These are phyloP conservation scores for Drosophila nigrodunni DNA, from an alignment of 1,140 invertebrate genomes.

Conservation along the genomic window DNA sequence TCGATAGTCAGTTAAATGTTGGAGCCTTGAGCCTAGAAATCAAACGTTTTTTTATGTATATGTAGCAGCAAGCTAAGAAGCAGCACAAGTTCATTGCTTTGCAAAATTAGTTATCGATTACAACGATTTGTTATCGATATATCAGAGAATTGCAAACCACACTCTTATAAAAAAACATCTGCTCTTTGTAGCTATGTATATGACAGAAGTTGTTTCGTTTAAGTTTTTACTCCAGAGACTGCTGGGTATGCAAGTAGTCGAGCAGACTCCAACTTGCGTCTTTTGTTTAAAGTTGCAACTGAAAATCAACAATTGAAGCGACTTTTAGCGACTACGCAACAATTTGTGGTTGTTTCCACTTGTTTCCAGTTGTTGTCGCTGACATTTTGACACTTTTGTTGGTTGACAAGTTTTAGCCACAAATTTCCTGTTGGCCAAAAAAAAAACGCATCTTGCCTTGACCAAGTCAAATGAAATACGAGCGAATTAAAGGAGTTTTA, in stretches of 20 bases:
- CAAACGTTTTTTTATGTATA: no score
- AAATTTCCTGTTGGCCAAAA: conserved; percentile 11
- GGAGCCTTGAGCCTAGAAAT: no score
- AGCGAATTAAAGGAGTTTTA: neutral
- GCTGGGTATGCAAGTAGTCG: neutral
- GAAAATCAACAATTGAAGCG: conserved; percentile 7
- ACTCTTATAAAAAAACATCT: no score
- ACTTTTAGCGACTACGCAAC: conserved; percentile 32
- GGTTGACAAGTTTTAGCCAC: conserved; percentile 16
- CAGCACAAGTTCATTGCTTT: no score
- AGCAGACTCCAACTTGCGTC: neutral
- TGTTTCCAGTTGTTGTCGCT: conserved; percentile 10
- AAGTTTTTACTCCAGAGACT: no score
- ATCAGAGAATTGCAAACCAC: no score
- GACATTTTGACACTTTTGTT: conserved; percentile 34
- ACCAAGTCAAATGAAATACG: conserved; percentile 20
- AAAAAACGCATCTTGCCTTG: conserved; percentile 19
- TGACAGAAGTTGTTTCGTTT: no score
- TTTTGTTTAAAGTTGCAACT: conserved; percentile 18
- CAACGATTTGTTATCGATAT: no score
- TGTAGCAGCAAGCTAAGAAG: no score
- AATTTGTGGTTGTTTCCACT: conserved; percentile 21
- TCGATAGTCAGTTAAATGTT: no score
- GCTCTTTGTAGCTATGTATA: no score
- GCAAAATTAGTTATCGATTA: no score